A percentile compares a stretch with the other conserved stretches of the same genome.
phyloP scores from a whole-genome alignment of 2,888 invertebrate species.

The Napeogenes inachia region DNA sequence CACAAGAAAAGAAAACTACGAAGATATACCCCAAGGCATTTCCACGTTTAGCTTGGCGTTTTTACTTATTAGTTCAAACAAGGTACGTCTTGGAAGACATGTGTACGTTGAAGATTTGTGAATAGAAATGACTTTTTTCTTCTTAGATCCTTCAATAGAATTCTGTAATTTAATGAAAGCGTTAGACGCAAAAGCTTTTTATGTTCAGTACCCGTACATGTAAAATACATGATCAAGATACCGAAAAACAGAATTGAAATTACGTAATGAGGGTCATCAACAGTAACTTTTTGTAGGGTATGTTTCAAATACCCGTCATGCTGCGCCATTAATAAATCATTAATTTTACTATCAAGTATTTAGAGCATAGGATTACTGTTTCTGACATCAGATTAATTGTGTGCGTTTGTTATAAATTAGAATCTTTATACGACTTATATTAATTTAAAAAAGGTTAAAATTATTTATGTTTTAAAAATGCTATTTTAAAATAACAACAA shows the following conservation, averaged over 20 bases:
- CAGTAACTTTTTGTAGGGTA: not conserved
- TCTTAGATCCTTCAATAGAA: too few species aligned
- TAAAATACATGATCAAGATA: too few species aligned
- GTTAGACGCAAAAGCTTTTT: too few species aligned
- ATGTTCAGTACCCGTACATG: too few species aligned
- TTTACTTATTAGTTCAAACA: constrained; percentile 15
- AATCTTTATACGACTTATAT: constrained; percentile 3
- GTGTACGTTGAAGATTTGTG: not conserved
- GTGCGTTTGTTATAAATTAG: constrained; percentile 51
- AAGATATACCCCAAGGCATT: constrained; percentile 21
- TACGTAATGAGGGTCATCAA: not conserved
- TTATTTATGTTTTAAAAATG: too few species aligned
- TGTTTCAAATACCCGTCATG: constrained; percentile 1
- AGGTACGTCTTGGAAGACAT: constrained; percentile 16
- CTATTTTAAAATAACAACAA: too few species aligned
- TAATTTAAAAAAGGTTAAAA: too few species aligned
- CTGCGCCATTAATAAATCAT: constrained; percentile 26
- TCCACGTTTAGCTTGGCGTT: constrained; percentile 23
- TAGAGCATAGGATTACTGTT: constrained; percentile 35
- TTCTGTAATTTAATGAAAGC: too few species aligned
- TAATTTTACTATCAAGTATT: constrained; percentile 21
- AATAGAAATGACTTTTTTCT: constrained; percentile 1
- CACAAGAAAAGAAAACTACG: constrained; percentile 29
- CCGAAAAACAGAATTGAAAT: not conserved
- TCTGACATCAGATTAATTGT: constrained; percentile 48